Evolutionary conservation across 2,797 vertebrate species (phyloP).

Genomic region (Enoplosus armatus): DNA sequence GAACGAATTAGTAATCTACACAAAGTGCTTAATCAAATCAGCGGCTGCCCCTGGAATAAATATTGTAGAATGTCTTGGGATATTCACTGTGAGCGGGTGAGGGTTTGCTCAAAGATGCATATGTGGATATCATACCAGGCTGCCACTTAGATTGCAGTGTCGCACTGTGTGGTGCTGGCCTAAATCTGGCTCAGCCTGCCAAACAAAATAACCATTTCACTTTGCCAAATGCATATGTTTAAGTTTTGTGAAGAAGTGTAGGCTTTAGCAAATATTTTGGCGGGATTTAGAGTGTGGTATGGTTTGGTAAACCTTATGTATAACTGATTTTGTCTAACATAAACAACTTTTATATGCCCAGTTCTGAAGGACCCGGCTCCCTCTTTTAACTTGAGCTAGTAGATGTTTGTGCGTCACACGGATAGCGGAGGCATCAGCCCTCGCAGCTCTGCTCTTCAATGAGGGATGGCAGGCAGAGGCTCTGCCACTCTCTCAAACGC

Average conservation of each 20-base stretch:
- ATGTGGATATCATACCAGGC: constrained; percentile 58
- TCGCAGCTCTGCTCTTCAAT: constrained; percentile 73
- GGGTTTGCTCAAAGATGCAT: constrained; percentile 70
- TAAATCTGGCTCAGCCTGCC: constrained; percentile 18
- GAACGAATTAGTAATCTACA: constrained; percentile 88
- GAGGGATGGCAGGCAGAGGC: constrained; percentile 78
- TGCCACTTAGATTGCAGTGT: constrained; percentile 63
- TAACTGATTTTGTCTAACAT: neutral
- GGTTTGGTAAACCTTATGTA: neutral
- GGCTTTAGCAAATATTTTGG: neutral
- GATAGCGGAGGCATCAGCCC: constrained; percentile 50
- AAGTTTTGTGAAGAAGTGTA: neutral
- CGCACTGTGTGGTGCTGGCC: constrained; percentile 32
- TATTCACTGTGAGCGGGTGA: constrained; percentile 69
- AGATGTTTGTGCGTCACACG: constrained; percentile 45
- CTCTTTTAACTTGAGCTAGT: constrained; percentile 13
- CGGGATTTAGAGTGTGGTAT: neutral
- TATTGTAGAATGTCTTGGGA: constrained; percentile 81
- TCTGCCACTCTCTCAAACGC: constrained; percentile 82
- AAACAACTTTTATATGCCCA: neutral
- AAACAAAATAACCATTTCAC: constrained; percentile 32
- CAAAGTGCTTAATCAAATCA: constrained; percentile 88
- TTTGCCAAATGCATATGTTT: constrained; percentile 17
- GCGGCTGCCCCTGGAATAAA: constrained; percentile 82
- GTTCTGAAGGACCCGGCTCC: neutral